A percentile compares a stretch with the other conserved stretches of the same genome.
Conservation (phyloP, 2,797 vertebrate genomes). For the Heteromormyrus szaboi region DNA sequence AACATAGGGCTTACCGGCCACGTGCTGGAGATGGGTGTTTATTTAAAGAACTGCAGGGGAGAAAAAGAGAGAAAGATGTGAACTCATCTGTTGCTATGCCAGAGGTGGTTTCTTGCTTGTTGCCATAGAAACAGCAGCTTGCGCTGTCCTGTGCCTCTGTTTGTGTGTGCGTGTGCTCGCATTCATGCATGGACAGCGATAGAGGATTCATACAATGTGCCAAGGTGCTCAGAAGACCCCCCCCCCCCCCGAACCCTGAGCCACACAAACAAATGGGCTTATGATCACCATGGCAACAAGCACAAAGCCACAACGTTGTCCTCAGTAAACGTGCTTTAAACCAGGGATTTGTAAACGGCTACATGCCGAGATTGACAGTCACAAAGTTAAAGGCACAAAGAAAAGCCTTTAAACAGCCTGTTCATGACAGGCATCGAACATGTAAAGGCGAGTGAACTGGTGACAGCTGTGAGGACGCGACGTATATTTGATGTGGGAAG, state of each 20-base stretch:
- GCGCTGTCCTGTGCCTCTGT: background rate
- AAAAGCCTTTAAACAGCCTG: background rate
- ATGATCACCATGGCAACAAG: background rate
- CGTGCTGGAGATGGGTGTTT: background rate
- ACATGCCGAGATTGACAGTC: background rate
- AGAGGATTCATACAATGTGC: background rate
- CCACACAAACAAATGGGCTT: background rate
- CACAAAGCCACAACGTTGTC: background rate
- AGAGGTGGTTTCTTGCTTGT: slow-evolving; percentile 14
- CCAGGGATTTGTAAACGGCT: background rate
- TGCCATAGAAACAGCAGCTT: slow-evolving; percentile 9
- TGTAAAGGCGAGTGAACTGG: background rate
- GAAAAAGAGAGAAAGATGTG: background rate
- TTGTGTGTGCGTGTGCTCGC: background rate
- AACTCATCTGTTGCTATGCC: slow-evolving; percentile 16
- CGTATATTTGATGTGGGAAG: background rate
- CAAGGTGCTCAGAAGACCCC: background rate
- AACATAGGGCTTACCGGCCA: background rate
- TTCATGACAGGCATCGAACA: background rate
- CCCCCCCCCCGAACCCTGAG: background rate
- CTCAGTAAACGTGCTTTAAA: background rate
- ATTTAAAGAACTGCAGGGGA: slow-evolving; percentile 11
- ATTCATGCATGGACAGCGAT: background rate
- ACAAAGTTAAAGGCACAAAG: background rate
- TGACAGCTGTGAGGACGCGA: background rate